Evolutionary conservation across 2,797 vertebrate genomes (phyloP).

Genomic region (Coreius guichenoti): DNA sequence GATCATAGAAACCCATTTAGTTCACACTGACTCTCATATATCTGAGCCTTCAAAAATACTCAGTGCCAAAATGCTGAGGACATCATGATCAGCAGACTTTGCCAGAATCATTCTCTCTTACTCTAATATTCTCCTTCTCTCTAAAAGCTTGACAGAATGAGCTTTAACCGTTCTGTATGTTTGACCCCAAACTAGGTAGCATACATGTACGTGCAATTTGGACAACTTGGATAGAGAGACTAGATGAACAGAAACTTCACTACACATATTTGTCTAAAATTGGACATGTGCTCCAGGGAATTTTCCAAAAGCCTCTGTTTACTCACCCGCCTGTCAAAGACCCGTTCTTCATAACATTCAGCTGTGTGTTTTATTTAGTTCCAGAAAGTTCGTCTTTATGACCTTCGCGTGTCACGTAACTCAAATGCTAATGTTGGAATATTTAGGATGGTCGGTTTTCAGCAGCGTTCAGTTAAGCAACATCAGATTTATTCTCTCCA

Average conservation of each 20-base stretch:
- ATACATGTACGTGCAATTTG: background rate
- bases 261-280: constrained; percentile 35
- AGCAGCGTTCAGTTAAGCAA: constrained; percentile 1
- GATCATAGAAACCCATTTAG: background rate
- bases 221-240: background rate
- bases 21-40: background rate
- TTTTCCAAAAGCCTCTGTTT: constrained; percentile 47
- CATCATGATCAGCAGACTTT: constrained; percentile 10
- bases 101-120: constrained; percentile 15
- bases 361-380: constrained; percentile 13
- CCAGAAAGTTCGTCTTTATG: background rate
- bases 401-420: background rate
- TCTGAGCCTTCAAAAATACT: constrained; percentile 15
- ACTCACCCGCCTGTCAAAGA: constrained; percentile 9
- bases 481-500: background rate
- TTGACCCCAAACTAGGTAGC: background rate
- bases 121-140: background rate
- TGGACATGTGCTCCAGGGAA: constrained; percentile 44
- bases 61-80: constrained; percentile 42
- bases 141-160: background rate
- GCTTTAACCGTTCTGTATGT: background rate
- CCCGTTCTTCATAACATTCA: constrained; percentile 20
- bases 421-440: background rate
- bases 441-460: background rate
- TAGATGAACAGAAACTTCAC: constrained; percentile 5